Base-by-base conservation (phyloP, 2,888 invertebrate genomes). In the Orthosia incerta region DNA sequence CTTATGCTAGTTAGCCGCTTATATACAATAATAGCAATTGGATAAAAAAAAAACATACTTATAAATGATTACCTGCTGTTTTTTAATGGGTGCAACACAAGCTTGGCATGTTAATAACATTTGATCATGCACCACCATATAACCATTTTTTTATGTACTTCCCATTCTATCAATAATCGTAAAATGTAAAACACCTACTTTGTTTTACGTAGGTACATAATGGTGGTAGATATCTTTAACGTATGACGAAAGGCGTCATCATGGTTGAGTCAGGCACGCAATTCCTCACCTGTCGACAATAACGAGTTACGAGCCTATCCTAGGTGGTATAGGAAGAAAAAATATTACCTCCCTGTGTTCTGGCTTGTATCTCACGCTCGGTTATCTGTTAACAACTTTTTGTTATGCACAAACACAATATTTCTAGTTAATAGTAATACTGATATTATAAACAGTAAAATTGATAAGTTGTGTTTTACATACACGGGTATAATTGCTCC, bases 341-440 rank as follows among this genome's bases (percentile, higher is more conserved):
- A 63, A 20, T 12, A n/a, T 61, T 72, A 79, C 79, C 67, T 72
- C 51, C 20, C 18, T 51, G n/a, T 59, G n/a, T 59, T 45, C 20
- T 55, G 48, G 55, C 23, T 69, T 67, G 63, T 16, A 56, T 46
- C 11, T 39, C 16, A 59, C 16, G 39, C 59, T 50, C 59, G 26
- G 31, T 51, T 60, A 70, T 82, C 78, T 82, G 78, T 82, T 65
- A 57, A 77, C 56, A 77, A 79, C 23, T 51, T 48, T 69, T 82
- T 83, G 51, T 83, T 63, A 79, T 13, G 65, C 55, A 71, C 57
- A 50, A 56, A 62, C 62, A 83, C 13, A 39, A 56, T 57, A 82
- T 39, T 20, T 11, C n/a, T 39, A 71, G 51, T 55, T 18, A n/a
- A 39, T 11, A 46, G 20, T 13, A 16, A 11, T 50, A 57, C 2